phyloP scores from a whole-genome alignment of 2,797 vertebrate genomes.

The Novumbra hubbsi region DNA sequence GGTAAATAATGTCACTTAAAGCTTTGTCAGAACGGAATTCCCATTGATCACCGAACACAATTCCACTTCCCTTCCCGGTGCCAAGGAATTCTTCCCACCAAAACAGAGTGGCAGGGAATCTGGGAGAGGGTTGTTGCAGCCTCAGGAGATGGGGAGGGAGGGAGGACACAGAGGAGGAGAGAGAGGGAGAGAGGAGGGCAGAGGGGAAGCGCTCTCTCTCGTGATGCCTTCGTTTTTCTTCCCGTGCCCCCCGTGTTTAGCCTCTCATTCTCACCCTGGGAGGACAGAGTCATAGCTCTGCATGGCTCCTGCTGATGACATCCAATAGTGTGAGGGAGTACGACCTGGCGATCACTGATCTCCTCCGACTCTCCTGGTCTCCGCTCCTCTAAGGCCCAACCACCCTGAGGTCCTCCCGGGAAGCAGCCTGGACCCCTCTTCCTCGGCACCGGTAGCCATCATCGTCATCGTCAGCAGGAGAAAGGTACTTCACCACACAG shows the following conservation, averaged over 20 bases:
- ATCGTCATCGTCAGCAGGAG: background rate
- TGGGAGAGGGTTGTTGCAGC: slow-evolving; percentile 52
- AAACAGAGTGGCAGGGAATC: slow-evolving; percentile 72
- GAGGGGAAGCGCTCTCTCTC: slow-evolving; percentile 40
- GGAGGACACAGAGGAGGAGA: slow-evolving; percentile 46
- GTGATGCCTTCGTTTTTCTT: slow-evolving; percentile 74
- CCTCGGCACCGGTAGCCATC: background rate
- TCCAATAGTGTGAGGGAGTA: background rate
- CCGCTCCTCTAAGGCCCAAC: background rate
- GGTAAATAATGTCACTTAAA: slow-evolving; percentile 52
- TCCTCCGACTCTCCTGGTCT: background rate
- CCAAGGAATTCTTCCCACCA: slow-evolving; percentile 82
- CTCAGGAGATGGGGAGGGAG: slow-evolving; percentile 28
- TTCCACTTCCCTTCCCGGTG: slow-evolving; percentile 91
- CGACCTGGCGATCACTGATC: background rate
- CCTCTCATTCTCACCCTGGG: slow-evolving; percentile 67
- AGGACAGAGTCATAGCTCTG: slow-evolving; percentile 52
- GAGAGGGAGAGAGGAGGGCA: slow-evolving; percentile 50
- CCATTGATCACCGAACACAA: slow-evolving; percentile 97
- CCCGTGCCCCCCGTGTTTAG: slow-evolving; percentile 68
- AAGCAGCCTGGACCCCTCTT: background rate
- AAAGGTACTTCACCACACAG: background rate
- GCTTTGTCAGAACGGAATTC: slow-evolving; percentile 65
- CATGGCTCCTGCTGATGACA: background rate
- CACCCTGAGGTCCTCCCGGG: background rate